Conservation (phyloP, 2,797 vertebrate genomes). For the Pipistrellus pipistrellus region DNA sequence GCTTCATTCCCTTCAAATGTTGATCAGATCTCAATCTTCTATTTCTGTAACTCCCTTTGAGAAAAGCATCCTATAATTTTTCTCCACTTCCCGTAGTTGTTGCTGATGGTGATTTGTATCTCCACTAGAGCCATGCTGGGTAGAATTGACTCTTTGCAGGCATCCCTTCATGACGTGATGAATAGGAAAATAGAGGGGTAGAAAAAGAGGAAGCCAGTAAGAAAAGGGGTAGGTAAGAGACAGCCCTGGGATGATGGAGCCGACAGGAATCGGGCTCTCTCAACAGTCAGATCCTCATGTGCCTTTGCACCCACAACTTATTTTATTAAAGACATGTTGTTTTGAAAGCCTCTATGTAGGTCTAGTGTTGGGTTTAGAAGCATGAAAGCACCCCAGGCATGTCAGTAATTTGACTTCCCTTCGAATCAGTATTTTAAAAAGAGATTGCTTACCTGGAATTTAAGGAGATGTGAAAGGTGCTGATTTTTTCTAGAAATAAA, state of each 20-base stretch:
- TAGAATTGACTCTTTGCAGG: slow-evolving; percentile 73
- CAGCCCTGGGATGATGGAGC: not conserved
- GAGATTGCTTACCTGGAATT: slow-evolving; percentile 42
- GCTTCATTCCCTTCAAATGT: slow-evolving; percentile 71
- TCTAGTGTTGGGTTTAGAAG: not conserved
- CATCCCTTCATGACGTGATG: slow-evolving; percentile 50
- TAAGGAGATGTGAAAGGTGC: slow-evolving; percentile 26
- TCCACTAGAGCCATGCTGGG: slow-evolving; percentile 76
- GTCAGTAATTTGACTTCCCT: slow-evolving; percentile 34
- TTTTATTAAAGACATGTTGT: slow-evolving; percentile 53
- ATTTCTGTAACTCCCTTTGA: slow-evolving; percentile 83
- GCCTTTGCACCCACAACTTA: not conserved
- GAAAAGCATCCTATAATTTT: slow-evolving; percentile 79
- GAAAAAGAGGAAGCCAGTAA: slow-evolving; percentile 27
- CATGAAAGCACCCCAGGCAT: not conserved
- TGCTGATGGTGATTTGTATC: slow-evolving; percentile 76
- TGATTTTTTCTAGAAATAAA: slow-evolving; percentile 60
- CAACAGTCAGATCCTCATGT: not conserved
- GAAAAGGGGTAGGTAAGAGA: slow-evolving; percentile 20
- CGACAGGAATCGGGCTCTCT: not conserved
- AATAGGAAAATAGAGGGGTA: slow-evolving; percentile 72
- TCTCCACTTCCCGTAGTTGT: slow-evolving; percentile 76
- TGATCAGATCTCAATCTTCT: slow-evolving; percentile 82
- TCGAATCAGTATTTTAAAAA: not conserved
- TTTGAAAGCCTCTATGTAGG: slow-evolving; percentile 20